Evolutionary conservation across 2,113 vertebrate genomes (phyloP), one percentile per base, ranked within the genome.

Genomic region (Semicossyphus pulcher): DNA sequence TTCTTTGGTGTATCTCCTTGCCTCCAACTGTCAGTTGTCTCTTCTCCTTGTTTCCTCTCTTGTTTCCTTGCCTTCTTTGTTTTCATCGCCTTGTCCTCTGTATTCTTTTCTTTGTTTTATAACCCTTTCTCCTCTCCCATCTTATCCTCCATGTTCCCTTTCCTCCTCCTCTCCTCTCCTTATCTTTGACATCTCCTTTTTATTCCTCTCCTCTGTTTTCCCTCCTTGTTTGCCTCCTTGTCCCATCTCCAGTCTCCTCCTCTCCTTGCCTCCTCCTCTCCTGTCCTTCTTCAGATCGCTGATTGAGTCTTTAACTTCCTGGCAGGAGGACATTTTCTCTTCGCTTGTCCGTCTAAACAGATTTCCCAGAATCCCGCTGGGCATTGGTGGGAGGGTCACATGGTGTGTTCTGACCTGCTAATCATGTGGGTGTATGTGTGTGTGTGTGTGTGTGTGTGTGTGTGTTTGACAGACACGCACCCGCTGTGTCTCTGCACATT

Each of bases 291-390:
- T 14, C 6, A 26, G 5, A 16, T 51, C 41, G 5, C 32, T 28
- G 16, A 11, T 23, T 34, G 54, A 20, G 7, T 57, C 29, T 36
- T 60, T 64, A 10, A 21, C 49, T 67, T 73, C 57, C 18, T 75
- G 39, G 64, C 57, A 37, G 69, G 23, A 44, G 16, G 48, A 47
- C 48, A 25, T 42, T 37, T 28, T 53, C 53, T 49, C 20, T 57
- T 15, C 14, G 10, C 45, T 7, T 14, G 10, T 49, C 56, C 12
- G 47, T 71, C 51, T 45, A 45, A 72, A 56, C 49, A 63, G 4
- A 2, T 70, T 34, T 85, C 79, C 83, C 76, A 86, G 72, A 85
- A 81, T 81, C 72, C 81, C 2, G 42, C 70, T 49, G 62, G 44
- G 78, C 3, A 2, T 11, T 16, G 0, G 56, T 3, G 1, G 80